Percentiles rank a stretch among this genome's conserved stretches.
These are phyloP conservation scores for Sipha maydis DNA, from an alignment of 2,888 invertebrate species.

Conservation along the genomic window DNA sequence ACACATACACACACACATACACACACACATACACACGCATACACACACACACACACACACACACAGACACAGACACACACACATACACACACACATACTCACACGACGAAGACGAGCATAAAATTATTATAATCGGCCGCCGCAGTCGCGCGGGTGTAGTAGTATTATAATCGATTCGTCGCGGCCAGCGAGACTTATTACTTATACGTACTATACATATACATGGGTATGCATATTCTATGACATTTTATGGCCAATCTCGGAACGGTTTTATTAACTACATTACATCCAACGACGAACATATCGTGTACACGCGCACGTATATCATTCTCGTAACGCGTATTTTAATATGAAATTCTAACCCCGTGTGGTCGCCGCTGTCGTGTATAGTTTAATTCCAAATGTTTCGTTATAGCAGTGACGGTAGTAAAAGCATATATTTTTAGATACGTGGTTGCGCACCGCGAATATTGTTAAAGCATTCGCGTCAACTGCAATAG, in stretches of 20 bases:
- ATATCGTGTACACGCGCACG: neutral
- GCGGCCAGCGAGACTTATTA: conserved; percentile 27
- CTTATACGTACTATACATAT: neutral
- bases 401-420: neutral
- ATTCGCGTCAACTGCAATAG: neutral
- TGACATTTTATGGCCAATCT: conserved; percentile 32
- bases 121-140: neutral
- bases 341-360: neutral
- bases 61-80: neutral
- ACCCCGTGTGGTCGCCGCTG: conserved; percentile 25
- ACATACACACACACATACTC: neutral
- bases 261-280: conserved; percentile 41
- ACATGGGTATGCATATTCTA: neutral
- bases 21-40: too few species aligned
- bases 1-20: neutral
- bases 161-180: conserved; percentile 30
- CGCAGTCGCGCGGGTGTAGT: neutral
- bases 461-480: conserved; percentile 1
- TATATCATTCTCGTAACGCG: neutral
- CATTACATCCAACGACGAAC: neutral
- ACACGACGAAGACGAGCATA: neutral
- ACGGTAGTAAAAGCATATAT: conserved; percentile 1
- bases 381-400: neutral
- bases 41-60: too few species aligned
- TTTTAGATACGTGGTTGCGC: neutral